Base-by-base conservation (phyloP, 2,113 vertebrate species). In the Podocnemis expansa region DNA sequence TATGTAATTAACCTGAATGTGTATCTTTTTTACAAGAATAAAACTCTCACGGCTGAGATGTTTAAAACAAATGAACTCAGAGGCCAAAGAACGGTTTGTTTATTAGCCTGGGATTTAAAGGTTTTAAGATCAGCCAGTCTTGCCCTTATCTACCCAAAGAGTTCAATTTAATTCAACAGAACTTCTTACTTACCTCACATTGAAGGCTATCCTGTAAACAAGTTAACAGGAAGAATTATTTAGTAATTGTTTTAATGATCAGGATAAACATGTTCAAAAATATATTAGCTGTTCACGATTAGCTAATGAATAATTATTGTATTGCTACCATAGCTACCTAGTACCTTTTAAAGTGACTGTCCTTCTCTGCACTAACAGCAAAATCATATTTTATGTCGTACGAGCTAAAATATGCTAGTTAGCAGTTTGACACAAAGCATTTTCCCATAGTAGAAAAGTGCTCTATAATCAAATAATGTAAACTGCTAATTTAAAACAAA, bases 181-280 rank as follows among this genome's bases (percentile, higher is more conserved):
- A 85, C 89, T 80, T 82, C 10, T 94, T 75, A 70, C 82, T 87
- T 83, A 93, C 78, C 93, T 94, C 87, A 82, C 87, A 21, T 85
- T 92, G 94, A 87, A 81, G 84, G 92, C 49, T 82, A 47, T 88
- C 88, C 95, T 89, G 82, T 82, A 43, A 75, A 43, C 22, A 43
- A 19, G 70, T 84, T 75, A 75, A 43, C 22, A 25, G 38, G 70
- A 75, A 3, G n/a, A 41, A 75, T 75, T 75, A 89, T 51, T 82
- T 89, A 94, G 89, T 91, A 80, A 70, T 91, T 93, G 31, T 34
- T 80, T 90, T 73, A 93, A 96, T 22, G 41, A 94, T 95, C 96
- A 90, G 90, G 92, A 87, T 80, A 96, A 79, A 86, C 85, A 82
- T 84, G 95, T 93, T 96, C 93, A 93, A 96, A 90, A 91, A 96